Conservation (phyloP, 2,797 vertebrate species). For the Rhynchonycteris naso region DNA sequence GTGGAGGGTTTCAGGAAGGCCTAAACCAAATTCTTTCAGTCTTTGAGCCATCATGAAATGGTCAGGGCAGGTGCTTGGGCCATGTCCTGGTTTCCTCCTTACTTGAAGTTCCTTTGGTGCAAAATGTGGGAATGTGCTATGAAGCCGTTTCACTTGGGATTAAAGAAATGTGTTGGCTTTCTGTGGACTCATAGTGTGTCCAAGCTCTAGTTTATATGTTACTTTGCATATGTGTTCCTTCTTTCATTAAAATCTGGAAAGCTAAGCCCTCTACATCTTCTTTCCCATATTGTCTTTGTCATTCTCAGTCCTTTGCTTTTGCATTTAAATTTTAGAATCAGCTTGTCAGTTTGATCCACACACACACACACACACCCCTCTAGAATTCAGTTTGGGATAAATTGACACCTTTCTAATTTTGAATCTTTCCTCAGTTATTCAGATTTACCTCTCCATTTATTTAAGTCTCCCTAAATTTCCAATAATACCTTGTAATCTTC, state of each 20-base stretch:
- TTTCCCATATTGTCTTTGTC: neutral
- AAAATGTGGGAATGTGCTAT: neutral
- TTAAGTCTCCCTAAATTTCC: neutral
- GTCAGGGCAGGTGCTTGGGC: neutral
- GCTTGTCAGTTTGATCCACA: neutral
- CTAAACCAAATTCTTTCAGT: neutral
- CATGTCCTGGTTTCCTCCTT: neutral
- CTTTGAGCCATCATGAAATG: rapidly evolving
- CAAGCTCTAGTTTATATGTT: rapidly evolving
- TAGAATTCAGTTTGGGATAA: neutral
- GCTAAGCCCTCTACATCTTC: rapidly evolving
- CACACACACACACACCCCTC: neutral
- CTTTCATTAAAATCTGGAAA: too few relatives aligned
- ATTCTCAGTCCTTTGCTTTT: neutral
- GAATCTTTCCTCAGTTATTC: neutral
- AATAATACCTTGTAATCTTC: rapidly evolving
- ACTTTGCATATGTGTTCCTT: rapidly evolving
- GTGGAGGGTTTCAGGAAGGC: neutral
- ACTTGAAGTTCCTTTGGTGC: too few relatives aligned
- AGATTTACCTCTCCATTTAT: neutral
- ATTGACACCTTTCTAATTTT: neutral
- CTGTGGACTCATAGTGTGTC: neutral
- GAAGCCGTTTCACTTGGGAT: neutral
- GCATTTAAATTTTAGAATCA: neutral
- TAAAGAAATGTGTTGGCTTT: neutral